Conservation (phyloP, 2,113 vertebrate genomes). For the Ptilorrhoa leucosticta region DNA sequence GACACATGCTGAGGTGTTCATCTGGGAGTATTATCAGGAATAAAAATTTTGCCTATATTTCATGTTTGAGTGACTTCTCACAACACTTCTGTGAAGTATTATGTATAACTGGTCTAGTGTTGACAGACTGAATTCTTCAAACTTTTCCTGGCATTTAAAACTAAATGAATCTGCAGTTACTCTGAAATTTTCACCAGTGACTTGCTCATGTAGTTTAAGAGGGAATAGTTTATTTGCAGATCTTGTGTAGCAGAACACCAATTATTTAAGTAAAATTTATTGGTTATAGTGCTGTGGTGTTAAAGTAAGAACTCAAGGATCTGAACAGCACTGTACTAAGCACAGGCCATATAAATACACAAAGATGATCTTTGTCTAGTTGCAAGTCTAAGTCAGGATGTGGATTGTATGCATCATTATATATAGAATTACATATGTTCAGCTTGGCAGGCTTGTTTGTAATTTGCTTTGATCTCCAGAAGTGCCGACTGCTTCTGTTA, state of each 20-base stretch:
- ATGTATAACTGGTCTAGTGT: neutral
- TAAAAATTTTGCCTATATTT: neutral
- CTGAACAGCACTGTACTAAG: neutral
- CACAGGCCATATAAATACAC: neutral
- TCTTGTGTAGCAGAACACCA: neutral
- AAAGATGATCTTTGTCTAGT: constrained; percentile 44
- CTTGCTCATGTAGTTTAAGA: neutral
- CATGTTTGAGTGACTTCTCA: neutral
- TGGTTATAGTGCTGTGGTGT: neutral
- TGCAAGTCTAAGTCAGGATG: neutral
- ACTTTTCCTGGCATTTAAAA: neutral
- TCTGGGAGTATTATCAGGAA: neutral
- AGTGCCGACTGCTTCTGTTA: constrained; percentile 36
- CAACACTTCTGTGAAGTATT: neutral
- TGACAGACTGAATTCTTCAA: neutral
- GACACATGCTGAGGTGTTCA: neutral
- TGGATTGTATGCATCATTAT: neutral
- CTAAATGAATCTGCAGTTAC: neutral
- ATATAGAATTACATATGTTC: constrained; percentile 46
- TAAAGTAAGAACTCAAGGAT: neutral
- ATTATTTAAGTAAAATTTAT: neutral
- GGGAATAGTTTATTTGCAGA: neutral
- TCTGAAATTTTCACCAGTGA: neutral
- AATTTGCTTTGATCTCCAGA: constrained; percentile 29
- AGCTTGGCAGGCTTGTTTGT: neutral